Evolutionary conservation across 1,140 invertebrate genomes (phyloP), one percentile per base, ranked within the genome.

Genomic region (Thalassaphorura encarpata): DNA sequence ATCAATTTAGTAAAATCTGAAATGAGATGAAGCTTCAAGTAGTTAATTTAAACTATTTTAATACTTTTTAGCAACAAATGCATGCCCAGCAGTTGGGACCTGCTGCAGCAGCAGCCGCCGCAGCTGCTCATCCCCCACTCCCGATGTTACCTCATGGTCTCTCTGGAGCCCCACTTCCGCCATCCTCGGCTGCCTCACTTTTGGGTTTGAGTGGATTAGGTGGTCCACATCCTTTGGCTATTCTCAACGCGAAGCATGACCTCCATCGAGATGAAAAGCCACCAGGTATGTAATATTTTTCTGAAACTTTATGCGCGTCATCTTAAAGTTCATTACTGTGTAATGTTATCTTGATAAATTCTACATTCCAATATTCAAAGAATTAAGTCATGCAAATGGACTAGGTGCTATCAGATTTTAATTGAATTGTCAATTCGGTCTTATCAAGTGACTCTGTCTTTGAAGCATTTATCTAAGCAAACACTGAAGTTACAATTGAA

Each of bases 51-150:
- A 33, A 15, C 42, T 52, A n/a, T 31, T 52, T 39, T 48, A 6
- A 51, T 48, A 59, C 50, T 57, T 68, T 69, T 39, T 69, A 78
- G 69, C 87, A 90, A 72, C 88, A 92, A 75, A 90, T 93, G 87
- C 89, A 93, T 67, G 87, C 89, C 6, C 83, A 89, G 68, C 86
- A 91, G 71, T 68, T 92, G 58, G 87, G 87, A 21, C 82, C 84
- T 62, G 82, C 84, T 2, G 77, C 77, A 6, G 87, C 89, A 66
- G 82, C 76, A 55, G 87, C 87, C 16, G 82, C 84, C 55, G 87
- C 87, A n/a, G 82, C 84, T 62, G 82, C 84, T 67, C 82, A 76
- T 23, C 78, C 78, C 18, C 76, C 83, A 56, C 75, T 83, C 18
- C 80, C 80, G 15, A 81, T 83, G 76, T 75, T 81, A 67, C 84